Evolutionary conservation across 2,888 invertebrate species (phyloP), one percentile per base, ranked within the genome.

Genomic region (Sphaerophoria rueppellii): DNA sequence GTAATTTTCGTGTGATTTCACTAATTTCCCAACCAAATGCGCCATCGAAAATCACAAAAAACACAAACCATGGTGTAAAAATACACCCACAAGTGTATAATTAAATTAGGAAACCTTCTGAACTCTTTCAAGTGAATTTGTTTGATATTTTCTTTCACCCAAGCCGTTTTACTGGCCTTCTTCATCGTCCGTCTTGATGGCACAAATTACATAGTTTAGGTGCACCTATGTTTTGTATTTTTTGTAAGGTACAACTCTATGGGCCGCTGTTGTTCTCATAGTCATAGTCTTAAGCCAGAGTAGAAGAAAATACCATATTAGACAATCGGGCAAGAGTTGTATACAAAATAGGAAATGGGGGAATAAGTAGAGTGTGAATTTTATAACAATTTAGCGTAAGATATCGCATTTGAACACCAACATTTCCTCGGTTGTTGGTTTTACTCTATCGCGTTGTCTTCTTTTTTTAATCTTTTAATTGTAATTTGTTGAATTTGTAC

Each of bases 291-390:
- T 7, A 16, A 32, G 11, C 3, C 9, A 0, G 9, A 14, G 1
- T 12, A 46, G 50, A n/a, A 40, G 43, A 32, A 65, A 37, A 48
- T 16, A 72, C 65, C 40, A 52, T 67, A 52, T 67, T 52, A 67
- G 67, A 67, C 67, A 54, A 60, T 24, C 43, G 54, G 67, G 54
- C 67, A 73, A 72, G 63, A 48, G 48, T 46, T 40, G 60, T 50
- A 14, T 34, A 40, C 54, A 63, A 65, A 78, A 77, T 57, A 72
- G 81, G 76, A 81, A 86, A 60, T 71, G 14, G 70, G 74, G 73
- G 55, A 78, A 50, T 54, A 82, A 86, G 72, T 82, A 86, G 86
- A 86, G 86, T 86, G 86, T 86, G 81, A 86, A 86, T 70, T 82
- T 86, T 86, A 82, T 82, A 86, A 86, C 86, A 86, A 86, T 86